phyloP scores from a whole-genome alignment of 2,888 invertebrate species.

The Dasypogon diadema region DNA sequence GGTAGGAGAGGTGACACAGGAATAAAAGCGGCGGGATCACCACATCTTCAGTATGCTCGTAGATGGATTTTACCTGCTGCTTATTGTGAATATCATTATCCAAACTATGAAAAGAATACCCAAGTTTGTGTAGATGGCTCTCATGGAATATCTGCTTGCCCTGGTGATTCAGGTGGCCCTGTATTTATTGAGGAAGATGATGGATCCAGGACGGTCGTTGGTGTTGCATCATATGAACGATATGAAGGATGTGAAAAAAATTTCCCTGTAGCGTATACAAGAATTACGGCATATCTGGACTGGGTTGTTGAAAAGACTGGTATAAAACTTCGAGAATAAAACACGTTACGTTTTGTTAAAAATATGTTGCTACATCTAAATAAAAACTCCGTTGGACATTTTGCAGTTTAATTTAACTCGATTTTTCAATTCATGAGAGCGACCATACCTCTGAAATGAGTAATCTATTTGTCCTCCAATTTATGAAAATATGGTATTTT shows the following conservation, averaged over 20 bases:
- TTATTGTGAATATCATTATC: background rate
- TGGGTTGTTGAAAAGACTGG: constrained; percentile 14
- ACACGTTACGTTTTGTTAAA: background rate
- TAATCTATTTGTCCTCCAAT: no score
- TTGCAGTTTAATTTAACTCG: no score
- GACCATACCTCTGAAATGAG: no score
- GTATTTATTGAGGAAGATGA: background rate
- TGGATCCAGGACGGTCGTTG: background rate
- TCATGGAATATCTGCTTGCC: background rate
- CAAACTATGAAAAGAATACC: background rate
- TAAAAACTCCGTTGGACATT: no score
- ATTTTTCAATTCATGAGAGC: no score
- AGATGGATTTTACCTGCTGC: constrained; percentile 9
- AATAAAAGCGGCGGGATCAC: background rate
- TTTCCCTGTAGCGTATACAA: background rate
- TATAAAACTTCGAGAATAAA: background rate
- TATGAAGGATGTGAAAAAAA: background rate
- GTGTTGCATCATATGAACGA: background rate
- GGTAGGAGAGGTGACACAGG: background rate
- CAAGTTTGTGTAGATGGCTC: constrained; percentile 21
- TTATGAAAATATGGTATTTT: no score
- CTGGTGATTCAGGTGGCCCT: constrained; percentile 15
- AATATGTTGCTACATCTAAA: no score
- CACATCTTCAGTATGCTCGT: background rate
- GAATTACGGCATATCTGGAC: background rate